A percentile compares a stretch with the other conserved stretches of the same genome.
Conservation (phyloP, 2,888 invertebrate species). For the Pammene fasciana region DNA sequence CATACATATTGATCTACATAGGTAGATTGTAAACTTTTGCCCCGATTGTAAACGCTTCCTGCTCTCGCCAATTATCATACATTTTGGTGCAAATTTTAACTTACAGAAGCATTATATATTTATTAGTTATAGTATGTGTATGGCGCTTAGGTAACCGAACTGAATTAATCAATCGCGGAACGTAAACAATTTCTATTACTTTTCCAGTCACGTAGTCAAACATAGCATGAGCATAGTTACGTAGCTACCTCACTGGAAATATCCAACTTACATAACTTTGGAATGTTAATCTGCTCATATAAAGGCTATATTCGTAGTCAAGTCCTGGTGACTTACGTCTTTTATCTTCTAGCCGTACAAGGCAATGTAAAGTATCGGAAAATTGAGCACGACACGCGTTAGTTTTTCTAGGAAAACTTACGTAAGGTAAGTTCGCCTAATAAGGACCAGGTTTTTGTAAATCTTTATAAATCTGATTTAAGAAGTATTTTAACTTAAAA, state of each 20-base stretch:
- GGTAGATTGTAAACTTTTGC: no score
- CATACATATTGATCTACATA: no score
- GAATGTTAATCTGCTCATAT: neutral
- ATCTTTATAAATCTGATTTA: no score
- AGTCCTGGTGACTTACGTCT: neutral
- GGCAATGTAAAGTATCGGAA: conserved; percentile 9
- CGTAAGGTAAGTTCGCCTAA: no score
- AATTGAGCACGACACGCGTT: neutral
- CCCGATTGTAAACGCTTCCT: no score
- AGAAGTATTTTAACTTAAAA: no score
- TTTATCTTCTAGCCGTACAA: neutral
- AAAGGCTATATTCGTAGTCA: neutral
- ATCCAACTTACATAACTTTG: conserved; percentile 1
- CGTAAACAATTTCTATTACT: neutral
- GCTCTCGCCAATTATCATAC: no score
- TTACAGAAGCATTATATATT: no score
- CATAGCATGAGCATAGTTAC: neutral
- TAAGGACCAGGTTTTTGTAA: no score
- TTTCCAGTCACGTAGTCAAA: conserved; percentile 6
- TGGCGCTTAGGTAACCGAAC: neutral
- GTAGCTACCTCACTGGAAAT: neutral
- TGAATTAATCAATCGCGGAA: neutral
- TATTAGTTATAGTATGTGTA: no score
- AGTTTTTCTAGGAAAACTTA: conserved; percentile 7
- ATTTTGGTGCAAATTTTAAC: no score